Evolutionary conservation across 2,113 vertebrate genomes (phyloP), one percentile per base, ranked within the genome.

Genomic region (Orientallactaga bullata): DNA sequence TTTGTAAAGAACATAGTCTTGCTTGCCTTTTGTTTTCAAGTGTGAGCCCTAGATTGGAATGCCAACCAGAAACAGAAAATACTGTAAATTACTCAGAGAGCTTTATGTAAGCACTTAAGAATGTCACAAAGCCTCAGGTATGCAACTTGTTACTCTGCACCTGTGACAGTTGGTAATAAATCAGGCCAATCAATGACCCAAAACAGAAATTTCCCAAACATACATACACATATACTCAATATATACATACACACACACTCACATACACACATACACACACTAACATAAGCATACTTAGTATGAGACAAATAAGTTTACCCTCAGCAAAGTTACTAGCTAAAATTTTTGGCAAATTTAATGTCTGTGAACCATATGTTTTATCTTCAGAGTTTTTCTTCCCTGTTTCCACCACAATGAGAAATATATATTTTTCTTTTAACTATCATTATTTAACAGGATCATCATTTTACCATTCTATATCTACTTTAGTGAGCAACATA

Each of bases 271-370:
- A 6, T 13, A 28, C 7, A 65, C 30, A 88, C 39, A 66, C 23
- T n/a, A 97, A 97, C 89, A 97, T 95, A 93, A 94, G 83, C 85
- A 1, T 86, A 96, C 95, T 97, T 96, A 97, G 74, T 96, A 80
- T 96, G 92, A 96, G 81, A 85, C 97, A 47, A 94, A 90, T 97
- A 47, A 92, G 98, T 87, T 95, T 97, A 96, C 92, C 81, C 66
- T 97, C 96, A 97, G 95, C 77, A 94, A 97, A 97, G 96, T 96
- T 97, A 97, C 96, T 97, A 97, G 94, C 73, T 96, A 81, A 98
- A 96, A 37, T 20, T 69, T 92, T 98, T 95, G 73, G 85, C 90
- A 98, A 97, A 96, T 97, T 94, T 83, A 97, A 96, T 96, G 77
- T 95, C 85, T 97, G 82, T 65, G 96, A 86, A 85, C 85, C 97